Evolutionary conservation across 2,888 invertebrate species (phyloP).

Genomic region (Meiosimyza decipiens): DNA sequence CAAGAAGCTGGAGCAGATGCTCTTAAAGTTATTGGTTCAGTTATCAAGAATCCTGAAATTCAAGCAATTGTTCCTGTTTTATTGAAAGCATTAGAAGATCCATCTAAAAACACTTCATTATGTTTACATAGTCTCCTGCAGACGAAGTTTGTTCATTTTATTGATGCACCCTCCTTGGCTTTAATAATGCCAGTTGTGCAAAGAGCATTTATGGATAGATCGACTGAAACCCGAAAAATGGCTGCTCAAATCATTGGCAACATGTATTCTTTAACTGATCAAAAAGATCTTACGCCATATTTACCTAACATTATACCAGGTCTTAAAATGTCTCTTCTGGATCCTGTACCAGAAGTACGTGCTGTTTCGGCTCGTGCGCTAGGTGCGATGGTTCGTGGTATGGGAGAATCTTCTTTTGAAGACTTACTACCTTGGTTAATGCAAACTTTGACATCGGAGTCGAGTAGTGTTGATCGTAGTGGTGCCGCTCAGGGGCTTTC

Average conservation of each 20-base stretch:
- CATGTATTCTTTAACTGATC: slow-evolving; percentile 99
- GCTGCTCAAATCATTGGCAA: slow-evolving; percentile 99
- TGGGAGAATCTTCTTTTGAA: slow-evolving; percentile 96
- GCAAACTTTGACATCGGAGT: slow-evolving; percentile 95
- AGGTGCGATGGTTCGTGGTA: slow-evolving; percentile 97
- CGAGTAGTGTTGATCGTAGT: slow-evolving; percentile 93
- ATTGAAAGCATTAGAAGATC: slow-evolving; percentile 93
- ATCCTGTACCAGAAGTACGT: slow-evolving; percentile 98
- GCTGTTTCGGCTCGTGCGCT: slow-evolving; percentile 95
- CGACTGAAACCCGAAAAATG: slow-evolving; percentile 98
- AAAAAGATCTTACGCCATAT: slow-evolving; percentile 97
- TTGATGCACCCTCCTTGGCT: slow-evolving; percentile 97
- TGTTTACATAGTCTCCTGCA: slow-evolving; percentile 94
- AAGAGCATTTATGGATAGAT: slow-evolving; percentile 96
- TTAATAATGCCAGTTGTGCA: slow-evolving; percentile 99
- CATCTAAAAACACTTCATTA: slow-evolving; percentile 91
- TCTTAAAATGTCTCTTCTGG: slow-evolving; percentile 91
- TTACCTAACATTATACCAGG: slow-evolving; percentile 96
- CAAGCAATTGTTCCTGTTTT: slow-evolving; percentile 91
- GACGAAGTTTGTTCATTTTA: slow-evolving; percentile 98
- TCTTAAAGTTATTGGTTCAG: slow-evolving; percentile 94
- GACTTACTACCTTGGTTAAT: slow-evolving; percentile 98
- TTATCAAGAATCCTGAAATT: slow-evolving; percentile 98
- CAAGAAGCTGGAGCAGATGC: slow-evolving; percentile 98
- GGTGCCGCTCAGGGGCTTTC: slow-evolving; percentile 98